Base-by-base conservation (phyloP, 2,888 invertebrate species). In the Augiades crinisus region DNA sequence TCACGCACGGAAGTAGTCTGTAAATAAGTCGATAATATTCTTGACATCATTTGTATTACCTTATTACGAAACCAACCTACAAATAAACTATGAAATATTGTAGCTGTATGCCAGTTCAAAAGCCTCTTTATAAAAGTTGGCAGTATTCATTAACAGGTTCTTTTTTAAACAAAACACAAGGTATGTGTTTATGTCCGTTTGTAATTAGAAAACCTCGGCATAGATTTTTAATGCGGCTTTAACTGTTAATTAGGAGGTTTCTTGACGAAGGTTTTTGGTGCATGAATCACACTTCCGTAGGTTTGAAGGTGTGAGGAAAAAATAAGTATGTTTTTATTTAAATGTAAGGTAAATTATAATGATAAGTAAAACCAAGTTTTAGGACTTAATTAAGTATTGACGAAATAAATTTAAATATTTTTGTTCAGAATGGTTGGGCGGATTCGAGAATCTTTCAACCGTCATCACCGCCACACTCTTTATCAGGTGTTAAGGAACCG, bases 191-290 rank as follows among this genome's bases (percentile, higher is more conserved):
- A n/a, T 41, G 33, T 49, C 41, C 34, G 41, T 49, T 34, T 41
- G 49, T 49, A 49, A 49, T 41, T 49, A 49, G 41, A 34, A 41
- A 41, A 41, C 41, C 41, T 49, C 24, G 34, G 41, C 34, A 49
- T 49, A 49, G 49, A 34, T 41, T 49, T n/a, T 24, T 49, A 41
- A 49, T 49, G 13, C 22, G 40, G 47, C 31, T 33, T 47, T 40
- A 47, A 40, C 33, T 16, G 40, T 47, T 47, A 40, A 47, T 47
- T 47, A 40, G 47, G 40, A 40, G 22, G 30, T 33, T 47, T 21
- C 40, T 38, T 33, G 40, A 40, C 22, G 31, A 22, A 47, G 31
- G 16, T 47, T 40, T 44, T 40, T 33, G 47, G 22, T 33, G 47
- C 47, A 40, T 47, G 40, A 47, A 22, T 46, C 47, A 47, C 37